Base-by-base conservation (phyloP, 2,888 invertebrate genomes). In the Tillus elongatus region DNA sequence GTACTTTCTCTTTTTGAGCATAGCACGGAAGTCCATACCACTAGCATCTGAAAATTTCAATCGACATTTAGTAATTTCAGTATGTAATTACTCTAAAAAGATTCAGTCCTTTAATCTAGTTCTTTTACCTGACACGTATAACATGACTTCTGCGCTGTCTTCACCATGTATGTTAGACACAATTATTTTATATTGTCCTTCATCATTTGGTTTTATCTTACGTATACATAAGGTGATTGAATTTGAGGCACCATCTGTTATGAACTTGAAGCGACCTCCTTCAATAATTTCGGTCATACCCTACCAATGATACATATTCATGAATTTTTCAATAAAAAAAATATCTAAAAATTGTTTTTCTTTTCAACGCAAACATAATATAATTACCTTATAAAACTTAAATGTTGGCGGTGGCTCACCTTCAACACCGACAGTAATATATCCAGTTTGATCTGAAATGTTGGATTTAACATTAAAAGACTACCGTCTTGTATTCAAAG, bases 1-100 rank as follows among this genome's bases (percentile, higher is more conserved):
- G 66, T 92, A 92, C 69, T 89, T 90, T 58, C 91, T 82, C 73
- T 92, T 95, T 70, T 93, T 95, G 54, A 98, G 75, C 86, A 97
- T 86, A 45, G 93, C 83, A 69, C 98, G 83, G 85, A 97, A 99
- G 71, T 98, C 98, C 85, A 97, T 88, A 50, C 93, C 93, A 69
- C 92, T 92, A 46, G 95, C 82, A 72, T 93, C 96, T 87, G 46
- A 10, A 47, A 13, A 35, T n/a, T n/a, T n/a, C n/a, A n/a, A n/a
- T 28, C 28, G 10, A 31, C 32, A 27, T 33, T 36, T 13, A 29
- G 29, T 8, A 30, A 36, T 27, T 12, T 2, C 19, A 39, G 14
- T 13, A 9, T 12, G 4, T 29, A 8, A 27, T 6, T n/a, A 19
- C 6, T 8, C 24, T 19, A 4, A 31, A 31, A n/a, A n/a, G n/a